Base-by-base conservation (phyloP, 2,888 invertebrate genomes). In the Iphiclides podalirius region DNA sequence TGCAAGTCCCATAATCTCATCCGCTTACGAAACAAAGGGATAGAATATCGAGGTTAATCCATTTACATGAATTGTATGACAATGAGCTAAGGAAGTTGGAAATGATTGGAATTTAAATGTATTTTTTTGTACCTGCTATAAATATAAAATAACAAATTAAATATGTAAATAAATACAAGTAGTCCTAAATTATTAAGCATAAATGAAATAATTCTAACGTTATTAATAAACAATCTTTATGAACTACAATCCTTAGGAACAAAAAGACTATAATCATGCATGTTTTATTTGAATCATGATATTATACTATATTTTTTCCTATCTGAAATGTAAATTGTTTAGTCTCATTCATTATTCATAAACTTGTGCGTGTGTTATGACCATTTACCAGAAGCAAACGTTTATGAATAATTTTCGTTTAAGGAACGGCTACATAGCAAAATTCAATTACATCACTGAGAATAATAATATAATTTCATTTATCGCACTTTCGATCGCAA, bases 341-440 rank as follows among this genome's bases (percentile, higher is more conserved):
- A 36, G 16, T 16, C 41, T 41, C 41, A 31, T 41, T 35, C 43
- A 43, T 43, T 43, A 43, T 43, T 43, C 35, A 43, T 43, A 14
- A 14, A 31, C 12, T 14, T 36, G 33, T 33, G 42, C 44, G 44
- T 37, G 28, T 16, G 44, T 26, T 37, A 36, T 16, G 11, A 37
- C 26, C 37, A 44, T 44, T 44, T 44, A 44, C 44, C 36, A 28
- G 23, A 7, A 36, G 36, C 37, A 15, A 44, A 37, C 26, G 31
- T 36, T 37, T 28, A 37, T 44, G 23, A 44, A 44, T 37, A 44
- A 44, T 44, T 56, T 52, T 39, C 38, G 35, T 8, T 52, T 13
- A 31, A 31, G 31, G 31, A 2, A 31, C 31, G 31, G 31, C 31
- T 11, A 31, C 31, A n/a, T 1, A 4, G 31, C 11, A n/a, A 31